Evolutionary conservation across 2,888 invertebrate species (phyloP), one percentile per base, ranked within the genome.

Genomic region (Oxytorus armatus): DNA sequence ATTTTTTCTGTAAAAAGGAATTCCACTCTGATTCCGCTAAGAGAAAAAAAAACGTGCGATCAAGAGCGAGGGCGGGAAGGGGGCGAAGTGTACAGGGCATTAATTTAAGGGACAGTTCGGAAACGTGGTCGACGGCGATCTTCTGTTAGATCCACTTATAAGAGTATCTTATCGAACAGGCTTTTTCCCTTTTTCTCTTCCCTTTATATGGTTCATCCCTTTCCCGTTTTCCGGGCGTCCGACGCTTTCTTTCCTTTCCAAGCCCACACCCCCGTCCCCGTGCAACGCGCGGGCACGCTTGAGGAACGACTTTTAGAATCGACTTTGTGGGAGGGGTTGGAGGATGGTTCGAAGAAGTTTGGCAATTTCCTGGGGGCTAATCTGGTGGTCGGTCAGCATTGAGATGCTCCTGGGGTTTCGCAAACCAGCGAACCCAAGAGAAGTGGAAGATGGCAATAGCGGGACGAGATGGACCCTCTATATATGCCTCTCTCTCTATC

Each of bases 321-420:
- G 90, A 90, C 90, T 90, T 91, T 90, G 72, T 83, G 81, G 84
- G 86, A 85, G 83, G 36, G n/a, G n/a, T n/a, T n/a, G n/a, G n/a
- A n/a, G n/a, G n/a, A n/a, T 83, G 85, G 85, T 74, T 77, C 83
- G 88, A 88, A 88, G 90, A 92, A 92, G 91, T 92, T 92, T 92
- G 91, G 91, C 91, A 92, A 92, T 92, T 92, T 91, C 90, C 91
- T 89, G 89, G 86, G 74, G 88, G 90, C 91, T 92, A 91, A 92
- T 91, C 91, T 90, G 88, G 87, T 85, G 90, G 90, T 88, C 89
- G 89, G 91, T 91, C 90, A 90, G 91, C 91, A 91, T 91, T 90
- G 90, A 89, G 90, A 90, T 90, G 91, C 90, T 86, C 87, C 85
- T 74, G 82, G 86, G 87, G 88, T 86, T 87, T n/a, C 39, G 79